These are phyloP conservation scores for Pogonocherus hispidulus DNA, from an alignment of 2,888 invertebrate genomes.

Conservation along the genomic window DNA sequence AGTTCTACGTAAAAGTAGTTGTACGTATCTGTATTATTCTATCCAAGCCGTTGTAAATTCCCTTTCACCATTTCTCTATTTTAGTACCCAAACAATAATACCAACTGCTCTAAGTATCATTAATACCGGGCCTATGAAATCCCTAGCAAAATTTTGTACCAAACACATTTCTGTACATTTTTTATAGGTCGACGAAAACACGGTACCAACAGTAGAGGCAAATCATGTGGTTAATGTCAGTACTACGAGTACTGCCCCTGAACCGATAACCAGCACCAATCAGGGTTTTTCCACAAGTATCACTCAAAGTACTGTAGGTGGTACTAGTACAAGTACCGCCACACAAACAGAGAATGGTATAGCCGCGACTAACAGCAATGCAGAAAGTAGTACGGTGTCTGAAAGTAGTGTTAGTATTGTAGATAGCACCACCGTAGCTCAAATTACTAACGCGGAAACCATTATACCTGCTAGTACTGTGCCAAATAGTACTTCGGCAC, in stretches of 20 bases:
- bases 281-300: slow-evolving; percentile 29
- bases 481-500: slow-evolving; percentile 43
- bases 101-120: slow-evolving; percentile 23
- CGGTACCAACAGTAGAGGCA: slow-evolving; percentile 44
- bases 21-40: slow-evolving; percentile 32
- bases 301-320: slow-evolving; percentile 25
- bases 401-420: slow-evolving; percentile 44
- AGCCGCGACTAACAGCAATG: slow-evolving; percentile 11
- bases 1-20: slow-evolving; percentile 7
- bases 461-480: slow-evolving; percentile 20
- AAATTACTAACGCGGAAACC: slow-evolving; percentile 28
- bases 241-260: slow-evolving; percentile 43
- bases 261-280: slow-evolving; percentile 34
- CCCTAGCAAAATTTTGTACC: slow-evolving; percentile 5
- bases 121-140: slow-evolving; percentile 22
- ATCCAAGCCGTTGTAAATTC: background rate
- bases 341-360: slow-evolving; percentile 27
- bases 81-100: slow-evolving; percentile 24
- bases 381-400: slow-evolving; percentile 46
- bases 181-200: slow-evolving; percentile 56
- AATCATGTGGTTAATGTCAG: slow-evolving; percentile 42
- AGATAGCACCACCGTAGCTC: slow-evolving; percentile 39
- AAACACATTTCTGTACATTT: slow-evolving; percentile 34
- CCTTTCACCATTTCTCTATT: slow-evolving; percentile 47
- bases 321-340: slow-evolving; percentile 30